These are phyloP conservation scores for Gambusia yucatana DNA, from an alignment of 2,797 vertebrate genomes.

Conservation along the genomic window DNA sequence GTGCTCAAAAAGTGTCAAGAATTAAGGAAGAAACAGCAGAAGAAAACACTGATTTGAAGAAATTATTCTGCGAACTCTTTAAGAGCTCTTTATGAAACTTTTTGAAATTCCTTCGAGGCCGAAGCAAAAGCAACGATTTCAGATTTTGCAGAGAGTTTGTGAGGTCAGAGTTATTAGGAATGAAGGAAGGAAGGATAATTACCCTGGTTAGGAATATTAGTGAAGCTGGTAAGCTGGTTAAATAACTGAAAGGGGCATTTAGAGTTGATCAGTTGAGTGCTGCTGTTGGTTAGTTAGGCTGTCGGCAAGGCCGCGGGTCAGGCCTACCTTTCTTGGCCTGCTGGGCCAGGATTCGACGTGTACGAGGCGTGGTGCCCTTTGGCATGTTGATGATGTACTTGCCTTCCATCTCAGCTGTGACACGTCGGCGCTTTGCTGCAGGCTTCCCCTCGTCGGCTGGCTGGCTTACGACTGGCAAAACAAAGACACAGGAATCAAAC, in stretches of 20 bases:
- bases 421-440: constrained; percentile 86
- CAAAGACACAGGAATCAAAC: constrained; percentile 9
- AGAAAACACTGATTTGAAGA: background rate
- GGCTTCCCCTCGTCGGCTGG: constrained; percentile 80
- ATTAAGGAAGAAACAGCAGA: background rate
- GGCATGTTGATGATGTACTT: constrained; percentile 98
- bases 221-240: constrained; percentile 10
- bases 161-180: background rate
- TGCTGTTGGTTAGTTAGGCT: constrained; percentile 24
- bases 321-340: constrained; percentile 90
- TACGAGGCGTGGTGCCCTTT: constrained; percentile 91
- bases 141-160: background rate
- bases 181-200: no score
- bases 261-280: constrained; percentile 28
- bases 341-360: constrained; percentile 92
- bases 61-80: background rate
- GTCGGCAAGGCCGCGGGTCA: constrained; percentile 54
- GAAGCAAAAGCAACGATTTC: background rate
- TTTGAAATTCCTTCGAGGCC: background rate
- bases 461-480: constrained; percentile 72
- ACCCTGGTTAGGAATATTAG: background rate
- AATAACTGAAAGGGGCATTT: constrained; percentile 14
- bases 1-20: background rate
- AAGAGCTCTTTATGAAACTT: background rate
- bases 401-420: constrained; percentile 96